Percentiles rank a stretch among this genome's conserved stretches.
These are phyloP conservation scores for Phalacrocorax aristotelis DNA, from an alignment of 2,113 vertebrate species.

Conservation along the genomic window DNA sequence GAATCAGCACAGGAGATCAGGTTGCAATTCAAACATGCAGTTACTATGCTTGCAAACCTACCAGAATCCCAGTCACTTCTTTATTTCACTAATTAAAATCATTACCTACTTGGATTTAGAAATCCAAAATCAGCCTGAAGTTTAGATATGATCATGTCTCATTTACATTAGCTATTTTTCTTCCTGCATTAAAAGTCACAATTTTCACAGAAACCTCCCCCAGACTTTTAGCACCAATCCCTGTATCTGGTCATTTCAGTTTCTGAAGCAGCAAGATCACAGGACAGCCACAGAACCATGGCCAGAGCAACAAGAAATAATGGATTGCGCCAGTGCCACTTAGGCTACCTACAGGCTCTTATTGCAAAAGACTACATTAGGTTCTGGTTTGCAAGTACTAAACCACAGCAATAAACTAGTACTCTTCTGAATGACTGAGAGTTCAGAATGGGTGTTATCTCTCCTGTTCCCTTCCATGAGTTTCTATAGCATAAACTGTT, in stretches of 20 bases:
- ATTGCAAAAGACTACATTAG: neutral
- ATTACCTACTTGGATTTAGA: neutral
- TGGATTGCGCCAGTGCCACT: too few relatives aligned
- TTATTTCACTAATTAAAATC: neutral
- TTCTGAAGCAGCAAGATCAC: neutral
- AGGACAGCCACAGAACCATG: neutral
- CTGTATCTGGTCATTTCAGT: neutral
- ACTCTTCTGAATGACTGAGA: neutral
- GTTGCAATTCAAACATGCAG: neutral
- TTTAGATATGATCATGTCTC: neutral
- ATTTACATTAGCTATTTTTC: neutral
- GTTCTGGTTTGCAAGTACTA: neutral
- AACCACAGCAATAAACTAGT: neutral
- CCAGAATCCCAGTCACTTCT: neutral
- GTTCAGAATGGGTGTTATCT: neutral
- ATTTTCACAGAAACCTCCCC: neutral
- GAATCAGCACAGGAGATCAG: neutral
- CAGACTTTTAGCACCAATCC: neutral
- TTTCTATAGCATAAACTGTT: neutral
- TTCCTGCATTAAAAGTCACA: neutral
- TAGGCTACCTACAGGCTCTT: neutral
- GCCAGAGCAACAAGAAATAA: neutral
- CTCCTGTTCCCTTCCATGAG: neutral
- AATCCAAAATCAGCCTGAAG: neutral
- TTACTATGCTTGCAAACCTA: neutral